Evolutionary conservation across 1,140 invertebrate species (phyloP).

Genomic region (Sitobion miscanthi): DNA sequence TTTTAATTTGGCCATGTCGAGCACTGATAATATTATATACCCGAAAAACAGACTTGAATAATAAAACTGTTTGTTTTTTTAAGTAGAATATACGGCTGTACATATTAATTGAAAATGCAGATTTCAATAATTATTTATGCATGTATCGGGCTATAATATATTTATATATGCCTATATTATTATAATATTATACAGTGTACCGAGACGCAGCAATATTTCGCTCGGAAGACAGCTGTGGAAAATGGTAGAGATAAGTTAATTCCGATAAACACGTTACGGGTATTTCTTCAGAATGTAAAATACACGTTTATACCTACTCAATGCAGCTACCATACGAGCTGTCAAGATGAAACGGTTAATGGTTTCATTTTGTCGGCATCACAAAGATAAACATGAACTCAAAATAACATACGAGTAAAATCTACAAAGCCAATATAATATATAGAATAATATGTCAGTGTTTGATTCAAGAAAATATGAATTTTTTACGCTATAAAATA

Average conservation of each 20-base stretch:
- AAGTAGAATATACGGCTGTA: background rate
- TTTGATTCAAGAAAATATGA: background rate
- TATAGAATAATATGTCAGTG: background rate
- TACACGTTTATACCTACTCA: conserved; percentile 21
- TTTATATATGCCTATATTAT: background rate
- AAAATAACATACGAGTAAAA: background rate
- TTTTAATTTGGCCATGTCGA: too few relatives aligned
- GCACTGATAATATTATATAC: background rate
- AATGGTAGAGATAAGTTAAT: conserved; percentile 39
- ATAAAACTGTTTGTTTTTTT: background rate
- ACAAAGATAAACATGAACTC: background rate
- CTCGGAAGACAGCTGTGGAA: background rate
- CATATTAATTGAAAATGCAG: background rate
- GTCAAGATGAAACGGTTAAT: conserved; percentile 28
- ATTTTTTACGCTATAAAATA: background rate
- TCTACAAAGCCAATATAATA: background rate
- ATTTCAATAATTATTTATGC: background rate
- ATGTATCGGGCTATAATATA: too few relatives aligned
- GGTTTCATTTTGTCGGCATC: conserved; percentile 39
- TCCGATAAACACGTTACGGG: conserved; percentile 24
- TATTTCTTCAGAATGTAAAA: conserved; percentile 10
- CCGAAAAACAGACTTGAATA: background rate
- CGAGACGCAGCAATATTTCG: background rate
- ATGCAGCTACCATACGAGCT: conserved; percentile 5
- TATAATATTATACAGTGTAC: background rate